Conservation (phyloP, 2,888 invertebrate species). For the Lordiphosa andalusiaca region DNA sequence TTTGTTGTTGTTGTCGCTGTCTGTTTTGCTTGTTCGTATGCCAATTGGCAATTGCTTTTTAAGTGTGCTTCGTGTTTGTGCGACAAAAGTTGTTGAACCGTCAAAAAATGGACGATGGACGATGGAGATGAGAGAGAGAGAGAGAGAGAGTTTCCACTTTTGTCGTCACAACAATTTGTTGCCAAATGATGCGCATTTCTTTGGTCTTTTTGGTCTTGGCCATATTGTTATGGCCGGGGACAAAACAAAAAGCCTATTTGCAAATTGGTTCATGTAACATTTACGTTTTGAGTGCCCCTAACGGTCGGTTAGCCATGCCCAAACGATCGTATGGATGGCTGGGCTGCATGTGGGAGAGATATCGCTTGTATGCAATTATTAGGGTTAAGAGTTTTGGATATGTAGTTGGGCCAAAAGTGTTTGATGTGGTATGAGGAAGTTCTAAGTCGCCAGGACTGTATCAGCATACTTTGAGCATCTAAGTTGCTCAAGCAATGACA, state of each 20-base stretch:
- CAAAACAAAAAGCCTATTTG: slow-evolving; percentile 58
- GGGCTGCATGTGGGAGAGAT: slow-evolving; percentile 2
- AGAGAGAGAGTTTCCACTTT: slow-evolving; percentile 33
- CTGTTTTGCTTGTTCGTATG: slow-evolving; percentile 28
- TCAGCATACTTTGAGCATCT: too few relatives aligned
- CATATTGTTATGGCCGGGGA: slow-evolving; percentile 1
- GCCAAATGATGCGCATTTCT: slow-evolving; percentile 67
- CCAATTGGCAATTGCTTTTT: slow-evolving; percentile 69
- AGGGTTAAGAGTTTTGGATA: too few relatives aligned
- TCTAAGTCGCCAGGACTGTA: too few relatives aligned
- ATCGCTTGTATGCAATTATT: background rate
- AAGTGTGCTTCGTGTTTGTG: slow-evolving; percentile 50
- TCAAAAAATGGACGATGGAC: slow-evolving; percentile 43
- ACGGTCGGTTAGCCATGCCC: slow-evolving; percentile 36
- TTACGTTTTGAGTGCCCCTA: slow-evolving; percentile 28
- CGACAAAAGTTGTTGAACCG: slow-evolving; percentile 67
- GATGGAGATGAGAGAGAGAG: background rate
- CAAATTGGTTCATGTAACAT: slow-evolving; percentile 61
- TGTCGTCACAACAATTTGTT: slow-evolving; percentile 69
- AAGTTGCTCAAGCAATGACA: too few relatives aligned
- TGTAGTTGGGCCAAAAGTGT: too few relatives aligned
- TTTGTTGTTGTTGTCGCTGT: slow-evolving; percentile 22
- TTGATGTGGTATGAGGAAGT: too few relatives aligned
- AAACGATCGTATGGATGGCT: slow-evolving; percentile 19
- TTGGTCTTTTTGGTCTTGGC: slow-evolving; percentile 10